A percentile compares a stretch with the other conserved stretches of the same genome.
Conservation (phyloP, 2,113 vertebrate species). For the Gopherus flavomarginatus region DNA sequence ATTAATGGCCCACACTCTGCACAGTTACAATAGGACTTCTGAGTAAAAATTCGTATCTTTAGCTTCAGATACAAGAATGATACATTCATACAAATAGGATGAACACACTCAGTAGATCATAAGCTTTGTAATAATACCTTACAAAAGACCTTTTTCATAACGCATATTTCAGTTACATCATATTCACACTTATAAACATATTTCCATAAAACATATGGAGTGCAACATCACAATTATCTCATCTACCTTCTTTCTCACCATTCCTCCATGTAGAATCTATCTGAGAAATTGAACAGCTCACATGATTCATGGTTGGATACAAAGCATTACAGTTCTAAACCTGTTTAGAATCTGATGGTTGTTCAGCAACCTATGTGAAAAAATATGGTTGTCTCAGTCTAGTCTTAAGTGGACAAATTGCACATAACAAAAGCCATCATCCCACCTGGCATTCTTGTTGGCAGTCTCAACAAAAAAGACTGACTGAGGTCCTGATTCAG, state of each 20-base stretch:
- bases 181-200: no score
- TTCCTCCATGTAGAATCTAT: background rate
- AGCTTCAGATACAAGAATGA: no score
- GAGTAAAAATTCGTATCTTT: no score
- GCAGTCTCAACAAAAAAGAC: background rate
- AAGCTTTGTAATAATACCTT: no score
- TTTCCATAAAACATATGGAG: no score
- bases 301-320: background rate
- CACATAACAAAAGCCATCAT: background rate
- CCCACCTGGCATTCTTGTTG: background rate
- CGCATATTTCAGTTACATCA: no score
- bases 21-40: no score
- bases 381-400: background rate
- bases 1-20: no score
- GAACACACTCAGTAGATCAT: no score
- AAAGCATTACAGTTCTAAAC: background rate
- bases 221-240: background rate
- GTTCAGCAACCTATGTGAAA: background rate
- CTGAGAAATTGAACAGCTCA: background rate
- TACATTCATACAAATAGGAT: no score
- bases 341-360: background rate
- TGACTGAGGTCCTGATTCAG: background rate
- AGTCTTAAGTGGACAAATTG: background rate
- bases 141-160: no score
- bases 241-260: background rate